phyloP scores from a whole-genome alignment of 2,888 invertebrate genomes.

The Pterostichus madidus region DNA sequence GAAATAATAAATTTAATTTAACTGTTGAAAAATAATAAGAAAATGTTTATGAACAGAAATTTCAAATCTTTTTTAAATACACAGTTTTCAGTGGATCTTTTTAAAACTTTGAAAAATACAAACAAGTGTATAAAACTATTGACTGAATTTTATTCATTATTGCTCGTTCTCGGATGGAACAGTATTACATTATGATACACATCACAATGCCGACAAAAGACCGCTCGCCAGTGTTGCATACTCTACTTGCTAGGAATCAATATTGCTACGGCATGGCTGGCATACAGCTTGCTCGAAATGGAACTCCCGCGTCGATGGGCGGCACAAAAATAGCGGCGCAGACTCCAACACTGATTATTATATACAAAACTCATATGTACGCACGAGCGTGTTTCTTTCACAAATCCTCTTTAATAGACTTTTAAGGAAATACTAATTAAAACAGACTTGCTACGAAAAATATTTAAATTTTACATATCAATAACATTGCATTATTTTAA shows the following conservation, averaged over 20 bases:
- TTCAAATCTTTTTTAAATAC: too few species aligned
- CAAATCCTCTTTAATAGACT: constrained; percentile 1
- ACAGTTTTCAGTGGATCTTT: background rate
- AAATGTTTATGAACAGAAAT: too few species aligned
- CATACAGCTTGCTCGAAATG: constrained; percentile 54
- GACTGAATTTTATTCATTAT: constrained; percentile 12
- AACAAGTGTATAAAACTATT: background rate
- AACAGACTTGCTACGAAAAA: background rate
- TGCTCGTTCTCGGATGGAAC: constrained; percentile 6
- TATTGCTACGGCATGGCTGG: constrained; percentile 63
- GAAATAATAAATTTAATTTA: background rate
- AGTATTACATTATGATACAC: constrained; percentile 40
- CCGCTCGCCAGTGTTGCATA: constrained; percentile 59
- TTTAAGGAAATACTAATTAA: constrained; percentile 1
- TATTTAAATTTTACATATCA: too few species aligned
- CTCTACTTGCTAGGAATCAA: constrained; percentile 62
- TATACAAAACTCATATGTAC: constrained; percentile 12
- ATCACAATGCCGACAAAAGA: constrained; percentile 59
- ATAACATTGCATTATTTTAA: too few species aligned
- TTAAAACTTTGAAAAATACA: background rate
- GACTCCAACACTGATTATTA: constrained; percentile 58
- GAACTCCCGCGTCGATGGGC: constrained; percentile 63
- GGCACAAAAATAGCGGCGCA: constrained; percentile 60
- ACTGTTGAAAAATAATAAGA: background rate
- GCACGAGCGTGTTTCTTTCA: constrained; percentile 17